Percentiles rank a stretch among this genome's conserved stretches.
Evolutionary conservation across 2,888 invertebrate species (phyloP).

Genomic region (Mythimna albipuncta): DNA sequence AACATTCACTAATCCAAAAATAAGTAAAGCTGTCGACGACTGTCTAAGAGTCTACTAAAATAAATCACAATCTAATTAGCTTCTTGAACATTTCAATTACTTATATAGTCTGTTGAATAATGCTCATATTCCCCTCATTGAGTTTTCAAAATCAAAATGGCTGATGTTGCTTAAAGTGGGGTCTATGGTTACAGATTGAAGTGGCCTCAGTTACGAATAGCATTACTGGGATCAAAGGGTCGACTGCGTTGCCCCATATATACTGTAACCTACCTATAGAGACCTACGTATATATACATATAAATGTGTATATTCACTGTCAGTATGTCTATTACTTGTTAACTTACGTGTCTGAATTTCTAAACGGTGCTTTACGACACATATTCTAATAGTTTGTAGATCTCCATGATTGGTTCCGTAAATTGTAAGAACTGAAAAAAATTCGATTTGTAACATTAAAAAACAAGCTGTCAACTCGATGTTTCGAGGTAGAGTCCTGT

Average conservation of each 20-base stretch:
- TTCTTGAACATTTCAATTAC: background rate
- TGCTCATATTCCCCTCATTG: background rate
- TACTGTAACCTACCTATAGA: background rate
- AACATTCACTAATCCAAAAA: no score
- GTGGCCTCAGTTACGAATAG: constrained; percentile 28
- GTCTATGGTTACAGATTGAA: constrained; percentile 19
- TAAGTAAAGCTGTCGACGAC: background rate
- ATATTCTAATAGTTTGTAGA: background rate
- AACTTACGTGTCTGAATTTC: no score
- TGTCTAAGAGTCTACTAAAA: background rate
- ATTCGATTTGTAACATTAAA: background rate
- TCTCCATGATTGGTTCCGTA: background rate
- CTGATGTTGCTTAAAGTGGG: background rate
- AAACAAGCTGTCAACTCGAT: background rate
- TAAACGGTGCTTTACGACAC: no score
- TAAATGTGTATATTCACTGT: background rate
- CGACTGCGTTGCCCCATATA: background rate
- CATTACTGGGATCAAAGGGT: constrained; percentile 18
- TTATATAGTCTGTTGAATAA: background rate
- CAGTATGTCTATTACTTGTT: background rate
- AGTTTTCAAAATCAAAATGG: constrained; percentile 6
- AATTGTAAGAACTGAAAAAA: background rate
- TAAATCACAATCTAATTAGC: background rate
- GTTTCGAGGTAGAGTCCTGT: background rate
- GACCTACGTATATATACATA: background rate